Evolutionary conservation across 2,888 invertebrate genomes (phyloP), one percentile per base, ranked within the genome.

Genomic region (Chrysodeixis includens): DNA sequence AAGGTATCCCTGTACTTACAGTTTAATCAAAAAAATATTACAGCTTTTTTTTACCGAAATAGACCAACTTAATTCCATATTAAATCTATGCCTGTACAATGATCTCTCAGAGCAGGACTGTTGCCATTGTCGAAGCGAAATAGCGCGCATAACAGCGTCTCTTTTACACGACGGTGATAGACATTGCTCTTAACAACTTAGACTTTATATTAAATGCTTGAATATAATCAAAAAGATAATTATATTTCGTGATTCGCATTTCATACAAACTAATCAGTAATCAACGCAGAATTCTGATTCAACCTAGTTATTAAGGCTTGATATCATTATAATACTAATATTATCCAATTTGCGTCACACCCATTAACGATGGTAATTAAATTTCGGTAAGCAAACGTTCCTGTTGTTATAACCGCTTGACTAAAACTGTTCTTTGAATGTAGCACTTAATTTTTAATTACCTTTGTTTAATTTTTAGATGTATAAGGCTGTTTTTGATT

Each of bases 301-400:
- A n/a, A 3, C 40, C 40, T 40, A n/a, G n/a, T n/a, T 12, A n/a
- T n/a, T 40, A 40, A n/a, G 35, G n/a, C 40, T 40, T 6, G n/a
- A 40, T 40, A n/a, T n/a, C n/a, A 40, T 26, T 26, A 26, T n/a
- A 40, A 40, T 40, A 40, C 72, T 30, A 72, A 74, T 66, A 70
- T 66, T 53, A 71, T 40, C 55, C 26, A 54, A 71, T 60, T 72
- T 61, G 62, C 72, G 66, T 56, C 58, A 56, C 22, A 60, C 56
- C 32, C 56, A 67, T 79, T 78, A 73, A 70, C 54, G 62, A 62
- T n/a, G 58, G 16, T 74, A 71, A 67, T 74, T 76, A 77, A 69
- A 79, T 63, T 54, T 69, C 51, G 40, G 69, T 57, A n/a, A 40
- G 40, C n/a, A 7, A 40, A 40, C n/a, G 40, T 2, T n/a, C 12